Percentiles rank a stretch among this genome's conserved stretches.
Evolutionary conservation across 2,797 vertebrate species (phyloP).

Genomic region (Pogoniulus pusillus): DNA sequence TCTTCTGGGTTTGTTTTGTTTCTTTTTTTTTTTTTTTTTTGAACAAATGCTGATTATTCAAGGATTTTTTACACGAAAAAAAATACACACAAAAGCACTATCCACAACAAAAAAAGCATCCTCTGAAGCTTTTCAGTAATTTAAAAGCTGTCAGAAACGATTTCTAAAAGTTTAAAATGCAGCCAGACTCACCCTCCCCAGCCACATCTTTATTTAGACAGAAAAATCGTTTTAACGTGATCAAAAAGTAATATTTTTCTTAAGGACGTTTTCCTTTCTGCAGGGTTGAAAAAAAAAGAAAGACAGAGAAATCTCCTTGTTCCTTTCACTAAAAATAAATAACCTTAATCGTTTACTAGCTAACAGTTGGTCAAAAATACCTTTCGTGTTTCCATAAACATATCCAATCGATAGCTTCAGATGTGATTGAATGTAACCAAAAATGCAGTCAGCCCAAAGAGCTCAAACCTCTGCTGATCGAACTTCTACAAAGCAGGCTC

Average conservation of each 20-base stretch:
- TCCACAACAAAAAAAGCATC: neutral
- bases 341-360: neutral
- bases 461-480: neutral
- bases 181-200: neutral
- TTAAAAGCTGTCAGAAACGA: constrained; percentile 30
- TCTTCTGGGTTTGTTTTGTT: neutral
- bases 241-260: neutral
- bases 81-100: neutral
- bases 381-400: constrained; percentile 26
- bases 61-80: neutral
- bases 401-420: constrained; percentile 28
- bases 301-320: neutral
- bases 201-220: neutral
- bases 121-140: neutral
- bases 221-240: constrained; percentile 13
- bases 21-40: neutral
- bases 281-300: neutral
- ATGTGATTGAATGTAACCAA: constrained; percentile 36
- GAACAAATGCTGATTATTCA: neutral
- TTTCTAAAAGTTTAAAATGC: constrained; percentile 10
- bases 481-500: constrained; percentile 36
- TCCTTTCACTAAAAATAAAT: neutral
- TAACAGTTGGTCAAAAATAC: constrained; percentile 38
- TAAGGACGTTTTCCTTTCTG: neutral
- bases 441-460: neutral